Percentiles rank a stretch among this genome's conserved stretches.
phyloP scores from a whole-genome alignment of 2,113 vertebrate species.

The Crotophaga sulcirostris region DNA sequence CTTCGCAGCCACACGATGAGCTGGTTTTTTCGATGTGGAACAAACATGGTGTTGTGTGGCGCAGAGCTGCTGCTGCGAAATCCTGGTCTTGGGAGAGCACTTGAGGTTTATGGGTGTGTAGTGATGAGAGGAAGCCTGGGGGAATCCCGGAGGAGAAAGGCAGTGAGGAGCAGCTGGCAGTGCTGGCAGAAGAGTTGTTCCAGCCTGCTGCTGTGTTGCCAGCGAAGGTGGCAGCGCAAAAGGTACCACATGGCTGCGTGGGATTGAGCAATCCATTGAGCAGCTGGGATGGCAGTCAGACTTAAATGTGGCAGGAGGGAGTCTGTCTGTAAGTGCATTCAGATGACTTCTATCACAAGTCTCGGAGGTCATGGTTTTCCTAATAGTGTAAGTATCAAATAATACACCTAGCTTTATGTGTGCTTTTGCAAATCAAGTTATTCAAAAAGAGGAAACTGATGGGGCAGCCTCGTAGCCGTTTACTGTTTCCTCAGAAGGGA shows the following conservation, averaged over 20 bases:
- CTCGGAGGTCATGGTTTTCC: not conserved
- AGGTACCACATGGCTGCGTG: not conserved
- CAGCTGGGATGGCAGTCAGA: not conserved
- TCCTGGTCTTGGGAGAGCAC: not conserved
- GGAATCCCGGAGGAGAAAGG: not conserved
- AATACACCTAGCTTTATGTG: not conserved
- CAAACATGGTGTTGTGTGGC: not conserved
- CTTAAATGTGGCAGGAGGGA: not conserved
- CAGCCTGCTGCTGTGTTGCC: not conserved
- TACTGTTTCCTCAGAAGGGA: no score
- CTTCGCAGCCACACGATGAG: not conserved
- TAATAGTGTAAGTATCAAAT: not conserved
- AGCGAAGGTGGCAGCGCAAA: accelerated
- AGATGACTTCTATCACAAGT: not conserved
- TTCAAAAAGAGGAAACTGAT: no score
- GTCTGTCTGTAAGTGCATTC: not conserved
- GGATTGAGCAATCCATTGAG: not conserved
- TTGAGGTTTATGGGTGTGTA: not conserved
- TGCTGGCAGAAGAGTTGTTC: not conserved
- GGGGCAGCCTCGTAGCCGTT: no score
- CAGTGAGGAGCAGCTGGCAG: not conserved
- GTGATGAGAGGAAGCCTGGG: accelerated
- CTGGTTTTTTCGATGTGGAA: accelerated
- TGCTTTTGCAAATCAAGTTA: not conserved
- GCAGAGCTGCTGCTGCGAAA: accelerated